phyloP scores from a whole-genome alignment of 2,797 vertebrate genomes.

The Gallinago nigripennis region DNA sequence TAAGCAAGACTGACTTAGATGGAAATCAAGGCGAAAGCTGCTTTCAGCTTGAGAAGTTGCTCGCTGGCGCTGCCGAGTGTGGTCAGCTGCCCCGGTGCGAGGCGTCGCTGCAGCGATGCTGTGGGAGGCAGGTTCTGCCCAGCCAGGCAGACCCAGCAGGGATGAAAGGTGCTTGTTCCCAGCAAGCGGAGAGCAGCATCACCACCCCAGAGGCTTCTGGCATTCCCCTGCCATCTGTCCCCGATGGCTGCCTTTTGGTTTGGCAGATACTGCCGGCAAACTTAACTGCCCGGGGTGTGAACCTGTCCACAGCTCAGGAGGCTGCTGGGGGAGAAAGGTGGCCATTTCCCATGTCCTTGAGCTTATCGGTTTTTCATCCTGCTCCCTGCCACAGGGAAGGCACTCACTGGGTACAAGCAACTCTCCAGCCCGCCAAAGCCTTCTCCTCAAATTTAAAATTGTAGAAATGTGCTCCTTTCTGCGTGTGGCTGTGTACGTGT shows the following conservation, averaged over 20 bases:
- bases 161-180: neutral
- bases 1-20: neutral
- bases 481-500: rapidly evolving
- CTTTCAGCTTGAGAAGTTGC: neutral
- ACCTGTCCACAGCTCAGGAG: neutral
- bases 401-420: neutral
- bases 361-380: neutral
- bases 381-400: neutral
- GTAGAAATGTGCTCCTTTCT: neutral
- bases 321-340: neutral
- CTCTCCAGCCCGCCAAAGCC: neutral
- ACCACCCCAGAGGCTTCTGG: neutral
- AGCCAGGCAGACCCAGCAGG: rapidly evolving
- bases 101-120: rapidly evolving
- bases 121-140: neutral
- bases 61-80: neutral
- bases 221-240: neutral
- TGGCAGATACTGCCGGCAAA: neutral
- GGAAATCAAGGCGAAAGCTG: neutral
- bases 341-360: neutral
- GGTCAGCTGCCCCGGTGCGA: rapidly evolving
- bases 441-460: neutral
- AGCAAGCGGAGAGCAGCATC: neutral
- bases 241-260: neutral
- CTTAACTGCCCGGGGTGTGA: neutral